Evolutionary conservation across 2,797 vertebrate genomes (phyloP).

Genomic region (Poecilia gillii): DNA sequence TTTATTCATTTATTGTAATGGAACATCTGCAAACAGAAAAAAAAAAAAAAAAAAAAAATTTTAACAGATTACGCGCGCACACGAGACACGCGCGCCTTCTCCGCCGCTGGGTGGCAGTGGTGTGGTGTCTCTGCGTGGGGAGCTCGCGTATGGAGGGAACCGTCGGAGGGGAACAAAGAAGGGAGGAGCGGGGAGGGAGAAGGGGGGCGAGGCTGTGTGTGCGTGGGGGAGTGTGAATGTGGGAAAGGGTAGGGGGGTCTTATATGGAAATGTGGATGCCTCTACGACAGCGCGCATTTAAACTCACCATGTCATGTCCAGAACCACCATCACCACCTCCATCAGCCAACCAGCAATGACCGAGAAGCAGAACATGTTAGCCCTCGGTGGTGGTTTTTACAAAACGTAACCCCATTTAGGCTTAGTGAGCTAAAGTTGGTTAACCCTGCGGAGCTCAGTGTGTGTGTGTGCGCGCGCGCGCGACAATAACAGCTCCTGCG

Average conservation of each 20-base stretch:
- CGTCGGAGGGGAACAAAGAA: constrained; percentile 71
- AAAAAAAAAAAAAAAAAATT: too few species aligned
- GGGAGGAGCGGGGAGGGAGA: constrained; percentile 53
- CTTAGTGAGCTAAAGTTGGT: background rate
- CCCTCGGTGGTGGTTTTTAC: constrained; percentile 14
- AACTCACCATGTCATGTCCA: constrained; percentile 34
- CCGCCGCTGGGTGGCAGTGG: constrained; percentile 84
- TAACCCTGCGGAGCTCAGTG: constrained; percentile 12
- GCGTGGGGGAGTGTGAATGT: background rate
- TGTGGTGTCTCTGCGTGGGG: constrained; percentile 66
- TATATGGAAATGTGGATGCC: constrained; percentile 72
- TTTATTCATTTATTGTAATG: background rate
- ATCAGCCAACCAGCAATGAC: background rate
- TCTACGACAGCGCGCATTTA: constrained; percentile 39
- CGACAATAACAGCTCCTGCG: background rate
- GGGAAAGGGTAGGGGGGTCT: constrained; percentile 16
- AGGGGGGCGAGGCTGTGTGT: constrained; percentile 16
- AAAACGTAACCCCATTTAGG: background rate
- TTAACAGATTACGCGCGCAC: constrained; percentile 50
- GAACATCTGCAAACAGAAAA: background rate
- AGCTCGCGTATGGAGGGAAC: constrained; percentile 37
- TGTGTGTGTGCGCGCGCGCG: background rate
- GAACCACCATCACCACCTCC: constrained; percentile 19
- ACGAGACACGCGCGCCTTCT: constrained; percentile 34
- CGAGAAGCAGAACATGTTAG: constrained; percentile 1